Conservation (phyloP, 2,888 invertebrate species). For the Thymelicus acteon region DNA sequence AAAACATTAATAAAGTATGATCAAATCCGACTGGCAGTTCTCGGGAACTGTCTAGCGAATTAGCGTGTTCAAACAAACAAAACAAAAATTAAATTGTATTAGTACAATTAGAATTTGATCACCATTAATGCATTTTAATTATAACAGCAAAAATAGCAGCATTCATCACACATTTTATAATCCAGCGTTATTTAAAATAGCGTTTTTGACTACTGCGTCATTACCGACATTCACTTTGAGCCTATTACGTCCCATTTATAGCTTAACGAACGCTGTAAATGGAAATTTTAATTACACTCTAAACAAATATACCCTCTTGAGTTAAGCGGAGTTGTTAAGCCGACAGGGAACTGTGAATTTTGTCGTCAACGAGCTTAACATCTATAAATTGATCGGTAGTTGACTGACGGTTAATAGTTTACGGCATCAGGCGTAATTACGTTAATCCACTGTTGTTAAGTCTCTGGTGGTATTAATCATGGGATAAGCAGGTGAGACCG, state of each 20-base stretch:
- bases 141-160: too few species aligned
- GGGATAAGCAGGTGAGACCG: too few species aligned
- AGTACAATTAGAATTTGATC: too few species aligned
- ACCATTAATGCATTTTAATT: too few species aligned
- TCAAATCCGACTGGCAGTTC: too few species aligned
- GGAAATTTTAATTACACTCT: slow-evolving; percentile 63
- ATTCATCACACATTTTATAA: too few species aligned
- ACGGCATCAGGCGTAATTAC: background rate
- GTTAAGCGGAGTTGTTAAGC: slow-evolving; percentile 13
- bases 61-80: too few species aligned
- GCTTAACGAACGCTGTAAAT: slow-evolving; percentile 47
- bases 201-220: background rate
- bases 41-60: too few species aligned
- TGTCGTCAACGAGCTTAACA: slow-evolving; percentile 20
- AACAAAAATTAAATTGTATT: too few species aligned
- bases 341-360: slow-evolving; percentile 3
- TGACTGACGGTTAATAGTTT: background rate
- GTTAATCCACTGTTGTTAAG: background rate
- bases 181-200: background rate
- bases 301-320: slow-evolving; percentile 14
- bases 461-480: background rate
- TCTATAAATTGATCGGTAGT: slow-evolving; percentile 1
- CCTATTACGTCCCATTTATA: slow-evolving; percentile 45
- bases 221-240: slow-evolving; percentile 47
- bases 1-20: too few species aligned